Conservation (phyloP, 2,113 vertebrate genomes). For the Oreochromis aureus region DNA sequence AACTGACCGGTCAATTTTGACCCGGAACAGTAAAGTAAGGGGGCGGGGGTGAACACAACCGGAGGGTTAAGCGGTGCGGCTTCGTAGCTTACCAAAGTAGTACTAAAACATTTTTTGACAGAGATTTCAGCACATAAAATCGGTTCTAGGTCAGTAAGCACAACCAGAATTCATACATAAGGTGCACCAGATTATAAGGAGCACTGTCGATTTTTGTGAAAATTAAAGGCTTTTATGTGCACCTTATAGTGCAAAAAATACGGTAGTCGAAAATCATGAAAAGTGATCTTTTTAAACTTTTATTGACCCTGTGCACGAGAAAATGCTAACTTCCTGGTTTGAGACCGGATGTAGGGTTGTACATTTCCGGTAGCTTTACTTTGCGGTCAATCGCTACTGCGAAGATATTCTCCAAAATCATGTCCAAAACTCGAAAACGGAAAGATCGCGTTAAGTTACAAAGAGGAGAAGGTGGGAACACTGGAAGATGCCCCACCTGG, state of each 20-base stretch:
- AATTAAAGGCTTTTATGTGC: not conserved
- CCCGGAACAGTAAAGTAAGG: too few species aligned
- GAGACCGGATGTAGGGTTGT: too few species aligned
- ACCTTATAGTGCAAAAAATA: not conserved
- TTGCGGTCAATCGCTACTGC: too few species aligned
- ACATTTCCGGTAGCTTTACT: too few species aligned
- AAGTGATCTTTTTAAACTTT: not conserved
- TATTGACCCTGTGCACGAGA: not conserved
- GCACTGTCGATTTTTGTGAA: not conserved
- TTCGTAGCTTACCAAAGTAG: not conserved
- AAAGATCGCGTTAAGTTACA: too few species aligned
- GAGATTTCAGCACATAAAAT: not conserved
- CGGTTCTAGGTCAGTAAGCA: not conserved
- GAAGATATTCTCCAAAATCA: too few species aligned
- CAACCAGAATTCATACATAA: not conserved
- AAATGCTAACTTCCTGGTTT: too few species aligned
- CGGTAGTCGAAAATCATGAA: not conserved
- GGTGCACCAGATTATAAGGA: not conserved
- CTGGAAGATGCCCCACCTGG: too few species aligned
- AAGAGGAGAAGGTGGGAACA: too few species aligned
- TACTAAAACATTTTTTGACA: not conserved
- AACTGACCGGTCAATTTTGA: too few species aligned
- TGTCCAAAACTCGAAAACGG: too few species aligned
- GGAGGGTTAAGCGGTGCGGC: not conserved
- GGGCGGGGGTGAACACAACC: too few species aligned